Evolutionary conservation across 2,888 invertebrate species (phyloP).

Genomic region (Glomeris marginata): DNA sequence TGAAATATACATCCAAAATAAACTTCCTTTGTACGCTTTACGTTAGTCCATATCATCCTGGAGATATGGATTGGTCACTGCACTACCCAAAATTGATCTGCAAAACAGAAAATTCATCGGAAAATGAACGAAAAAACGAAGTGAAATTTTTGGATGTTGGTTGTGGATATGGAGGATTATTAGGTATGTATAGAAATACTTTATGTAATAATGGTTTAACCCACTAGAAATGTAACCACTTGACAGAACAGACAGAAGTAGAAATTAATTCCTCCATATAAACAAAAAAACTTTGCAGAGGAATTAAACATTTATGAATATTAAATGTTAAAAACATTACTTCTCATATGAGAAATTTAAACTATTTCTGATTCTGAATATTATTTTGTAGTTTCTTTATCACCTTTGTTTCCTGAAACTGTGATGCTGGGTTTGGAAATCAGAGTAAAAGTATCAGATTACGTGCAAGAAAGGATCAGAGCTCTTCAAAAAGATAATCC

Average conservation of each 20-base stretch:
- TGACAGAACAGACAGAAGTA: too few species aligned
- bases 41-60: constrained; percentile 64
- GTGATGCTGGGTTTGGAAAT: constrained; percentile 94
- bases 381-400: constrained; percentile 55
- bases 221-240: too few species aligned
- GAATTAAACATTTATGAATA: too few species aligned
- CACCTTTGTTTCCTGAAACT: constrained; percentile 75
- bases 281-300: too few species aligned
- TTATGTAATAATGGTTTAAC: too few species aligned
- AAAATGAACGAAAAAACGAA: constrained; percentile 24
- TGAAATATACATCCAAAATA: too few species aligned
- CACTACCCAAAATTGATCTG: constrained; percentile 48
- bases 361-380: constrained; percentile 3
- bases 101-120: not conserved
- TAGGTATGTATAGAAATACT: constrained; percentile 50
- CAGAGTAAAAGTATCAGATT: constrained; percentile 94
- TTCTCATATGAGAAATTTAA: too few species aligned
- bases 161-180: constrained; percentile 93
- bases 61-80: constrained; percentile 67
- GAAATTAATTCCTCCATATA: too few species aligned
- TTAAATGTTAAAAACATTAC: too few species aligned
- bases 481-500: constrained; percentile 63
- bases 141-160: constrained; percentile 94
- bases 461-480: constrained; percentile 85
- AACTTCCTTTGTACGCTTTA: constrained; percentile 13